Evolutionary conservation across 2,888 invertebrate genomes (phyloP).

Genomic region (Agrypnus murinus): DNA sequence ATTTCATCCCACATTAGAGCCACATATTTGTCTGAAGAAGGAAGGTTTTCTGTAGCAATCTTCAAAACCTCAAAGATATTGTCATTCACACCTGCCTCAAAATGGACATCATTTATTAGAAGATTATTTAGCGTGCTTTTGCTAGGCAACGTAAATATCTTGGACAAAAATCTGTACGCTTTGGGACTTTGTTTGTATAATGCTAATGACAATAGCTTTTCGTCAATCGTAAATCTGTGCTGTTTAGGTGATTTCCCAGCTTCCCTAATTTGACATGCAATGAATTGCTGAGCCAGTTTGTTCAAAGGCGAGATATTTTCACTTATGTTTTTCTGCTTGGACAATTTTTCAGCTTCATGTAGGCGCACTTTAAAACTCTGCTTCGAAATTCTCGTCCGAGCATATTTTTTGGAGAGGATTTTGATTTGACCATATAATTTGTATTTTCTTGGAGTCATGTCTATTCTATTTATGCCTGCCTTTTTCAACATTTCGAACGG

Average conservation of each 20-base stretch:
- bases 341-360: no score
- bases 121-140: not conserved
- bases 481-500: no score
- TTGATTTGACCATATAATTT: no score
- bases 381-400: no score
- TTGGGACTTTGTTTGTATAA: slow-evolving; percentile 20
- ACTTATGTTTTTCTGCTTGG: no score
- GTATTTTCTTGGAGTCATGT: no score
- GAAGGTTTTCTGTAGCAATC: not conserved
- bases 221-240: not conserved
- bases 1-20: slow-evolving; percentile 13
- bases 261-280: slow-evolving; percentile 2
- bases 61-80: slow-evolving; percentile 2
- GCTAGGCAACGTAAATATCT: slow-evolving; percentile 21
- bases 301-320: slow-evolving; percentile 8
- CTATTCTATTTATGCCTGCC: no score
- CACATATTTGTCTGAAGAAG: not conserved
- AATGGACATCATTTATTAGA: not conserved
- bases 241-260: not conserved
- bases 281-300: not conserved
- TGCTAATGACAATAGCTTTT: slow-evolving; percentile 16
- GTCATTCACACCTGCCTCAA: not conserved
- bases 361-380: no score
- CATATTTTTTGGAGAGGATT: no score
- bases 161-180: slow-evolving; percentile 15